A percentile compares a stretch with the other conserved stretches of the same genome.
Conservation (phyloP, 2,113 vertebrate species). For the Chaenogobius annularis region DNA sequence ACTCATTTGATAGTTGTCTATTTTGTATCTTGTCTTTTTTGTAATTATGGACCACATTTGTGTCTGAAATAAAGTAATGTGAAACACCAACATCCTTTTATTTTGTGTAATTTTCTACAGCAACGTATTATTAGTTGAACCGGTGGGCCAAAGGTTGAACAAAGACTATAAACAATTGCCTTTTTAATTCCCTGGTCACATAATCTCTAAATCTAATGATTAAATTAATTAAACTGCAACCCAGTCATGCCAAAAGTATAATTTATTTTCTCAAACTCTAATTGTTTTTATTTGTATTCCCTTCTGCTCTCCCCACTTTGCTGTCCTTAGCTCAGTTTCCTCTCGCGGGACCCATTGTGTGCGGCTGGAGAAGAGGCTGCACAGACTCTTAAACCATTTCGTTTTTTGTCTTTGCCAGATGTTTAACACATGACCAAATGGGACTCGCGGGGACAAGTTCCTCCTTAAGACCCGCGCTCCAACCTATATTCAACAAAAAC, state of each 20-base stretch:
- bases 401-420: slow-evolving; percentile 74
- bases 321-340: slow-evolving; percentile 42
- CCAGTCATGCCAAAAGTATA: slow-evolving; percentile 26
- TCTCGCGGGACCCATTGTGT: slow-evolving; percentile 56
- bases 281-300: slow-evolving; percentile 43
- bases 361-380: slow-evolving; percentile 35
- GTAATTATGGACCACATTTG: no score
- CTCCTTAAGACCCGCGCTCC: slow-evolving; percentile 31
- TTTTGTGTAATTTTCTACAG: no score
- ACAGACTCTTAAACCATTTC: slow-evolving; percentile 33
- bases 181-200: slow-evolving; percentile 34
- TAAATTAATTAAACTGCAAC: slow-evolving; percentile 53
- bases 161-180: slow-evolving; percentile 13
- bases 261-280: slow-evolving; percentile 33
- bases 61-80: no score
- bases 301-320: slow-evolving; percentile 30
- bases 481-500: slow-evolving; percentile 27
- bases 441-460: slow-evolving; percentile 68
- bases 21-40: no score
- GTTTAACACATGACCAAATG: slow-evolving; percentile 71
- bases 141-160: slow-evolving; percentile 10
- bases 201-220: slow-evolving; percentile 13
- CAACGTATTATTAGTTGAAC: no score
- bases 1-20: no score
- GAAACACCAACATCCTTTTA: no score